A percentile compares a stretch with the other conserved stretches of the same genome.
Conservation (phyloP, 2,113 vertebrate species). For the Azemiops feae region DNA sequence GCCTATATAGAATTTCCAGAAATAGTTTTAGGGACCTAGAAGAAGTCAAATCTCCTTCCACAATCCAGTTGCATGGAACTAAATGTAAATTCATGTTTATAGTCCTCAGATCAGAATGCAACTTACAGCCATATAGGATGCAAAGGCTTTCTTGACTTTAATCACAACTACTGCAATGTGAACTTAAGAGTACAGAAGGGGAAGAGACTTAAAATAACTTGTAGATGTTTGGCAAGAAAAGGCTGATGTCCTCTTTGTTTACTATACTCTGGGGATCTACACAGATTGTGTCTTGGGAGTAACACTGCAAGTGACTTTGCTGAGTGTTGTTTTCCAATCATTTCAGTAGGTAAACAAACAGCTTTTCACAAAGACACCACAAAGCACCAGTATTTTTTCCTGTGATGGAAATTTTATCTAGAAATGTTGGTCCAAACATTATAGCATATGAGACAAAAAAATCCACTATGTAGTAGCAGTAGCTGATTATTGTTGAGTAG, state of each 20-base stretch:
- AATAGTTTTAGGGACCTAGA: neutral
- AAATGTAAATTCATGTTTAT: neutral
- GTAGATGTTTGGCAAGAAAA: neutral
- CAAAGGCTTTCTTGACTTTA: neutral
- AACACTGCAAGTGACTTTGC: neutral
- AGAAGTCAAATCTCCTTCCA: neutral
- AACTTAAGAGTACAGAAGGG: neutral
- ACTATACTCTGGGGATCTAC: neutral
- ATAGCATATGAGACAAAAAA: neutral
- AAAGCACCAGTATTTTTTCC: neutral
- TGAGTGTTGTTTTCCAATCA: neutral
- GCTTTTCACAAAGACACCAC: neutral
- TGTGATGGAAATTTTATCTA: neutral
- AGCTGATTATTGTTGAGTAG: neutral
- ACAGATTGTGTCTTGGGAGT: neutral
- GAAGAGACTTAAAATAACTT: neutral
- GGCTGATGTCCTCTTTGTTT: constrained; percentile 1
- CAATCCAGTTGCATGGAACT: neutral
- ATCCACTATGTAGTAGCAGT: neutral
- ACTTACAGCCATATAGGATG: neutral
- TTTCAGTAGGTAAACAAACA: neutral
- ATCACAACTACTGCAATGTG: neutral
- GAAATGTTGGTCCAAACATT: neutral
- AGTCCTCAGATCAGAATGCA: neutral
- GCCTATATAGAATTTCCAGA: neutral